Evolutionary conservation across 1,140 invertebrate species (phyloP).

Genomic region (Drosophila varians): DNA sequence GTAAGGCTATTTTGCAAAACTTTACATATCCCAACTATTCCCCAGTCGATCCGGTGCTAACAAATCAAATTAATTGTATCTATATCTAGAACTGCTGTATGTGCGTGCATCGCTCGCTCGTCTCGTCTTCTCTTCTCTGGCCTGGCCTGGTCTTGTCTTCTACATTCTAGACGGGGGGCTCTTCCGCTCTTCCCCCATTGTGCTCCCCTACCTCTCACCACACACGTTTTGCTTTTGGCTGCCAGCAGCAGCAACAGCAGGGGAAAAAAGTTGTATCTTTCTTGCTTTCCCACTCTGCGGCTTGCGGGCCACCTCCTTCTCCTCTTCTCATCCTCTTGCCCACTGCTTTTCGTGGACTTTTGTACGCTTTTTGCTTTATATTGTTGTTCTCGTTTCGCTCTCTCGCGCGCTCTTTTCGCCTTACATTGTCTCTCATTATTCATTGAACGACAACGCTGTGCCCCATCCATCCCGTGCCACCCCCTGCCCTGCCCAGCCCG

Average conservation of each 20-base stretch:
- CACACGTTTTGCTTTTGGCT: constrained; percentile 61
- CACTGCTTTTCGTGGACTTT: constrained; percentile 72
- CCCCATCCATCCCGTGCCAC: constrained; percentile 17
- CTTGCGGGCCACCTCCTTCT: constrained; percentile 14
- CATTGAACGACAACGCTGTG: constrained; percentile 67
- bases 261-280: constrained; percentile 74
- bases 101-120: constrained; percentile 59
- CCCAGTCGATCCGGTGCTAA: constrained; percentile 36
- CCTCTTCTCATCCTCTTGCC: constrained; percentile 51
- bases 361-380: constrained; percentile 72
- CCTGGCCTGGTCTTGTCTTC: constrained; percentile 41
- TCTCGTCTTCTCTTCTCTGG: constrained; percentile 26
- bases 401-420: constrained; percentile 36
- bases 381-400: constrained; percentile 66
- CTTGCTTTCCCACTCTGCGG: constrained; percentile 38
- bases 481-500: constrained; percentile 11
- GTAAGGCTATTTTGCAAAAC: constrained; percentile 19
- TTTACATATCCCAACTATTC: constrained; percentile 44
- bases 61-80: constrained; percentile 77
- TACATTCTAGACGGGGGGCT: constrained; percentile 66
- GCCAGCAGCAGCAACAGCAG: constrained; percentile 52
- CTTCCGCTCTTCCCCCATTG: constrained; percentile 10
- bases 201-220: constrained; percentile 16
- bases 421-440: constrained; percentile 80
- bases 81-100: constrained; percentile 55